A percentile compares a stretch with the other conserved stretches of the same genome.
phyloP scores from a whole-genome alignment of 2,888 invertebrate genomes.

The Andrena chrysosceles region DNA sequence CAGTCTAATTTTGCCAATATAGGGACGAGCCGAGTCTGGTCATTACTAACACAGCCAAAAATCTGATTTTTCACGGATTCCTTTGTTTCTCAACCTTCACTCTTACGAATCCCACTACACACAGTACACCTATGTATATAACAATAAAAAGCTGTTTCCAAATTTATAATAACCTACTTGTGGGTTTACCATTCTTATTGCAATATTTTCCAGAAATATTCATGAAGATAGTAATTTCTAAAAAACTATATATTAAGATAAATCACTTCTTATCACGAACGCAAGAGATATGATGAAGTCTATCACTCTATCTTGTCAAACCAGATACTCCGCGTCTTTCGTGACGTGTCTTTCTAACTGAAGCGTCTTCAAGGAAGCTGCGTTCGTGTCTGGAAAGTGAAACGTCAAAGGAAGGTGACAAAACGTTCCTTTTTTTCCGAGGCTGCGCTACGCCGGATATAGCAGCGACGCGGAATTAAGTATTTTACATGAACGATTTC shows the following conservation, averaged over 20 bases:
- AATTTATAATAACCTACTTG: too few species aligned
- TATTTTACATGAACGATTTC: conserved; percentile 48
- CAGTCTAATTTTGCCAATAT: too few species aligned
- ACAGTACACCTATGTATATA: too few species aligned
- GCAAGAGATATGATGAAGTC: background rate
- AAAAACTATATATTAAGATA: background rate
- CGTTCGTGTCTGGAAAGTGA: conserved; percentile 31
- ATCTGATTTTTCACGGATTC: too few species aligned
- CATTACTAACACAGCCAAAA: too few species aligned
- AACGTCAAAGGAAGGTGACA: conserved; percentile 29
- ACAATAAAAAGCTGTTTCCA: too few species aligned
- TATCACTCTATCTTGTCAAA: background rate
- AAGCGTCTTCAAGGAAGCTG: background rate
- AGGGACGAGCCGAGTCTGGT: too few species aligned
- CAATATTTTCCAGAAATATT: too few species aligned
- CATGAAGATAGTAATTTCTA: too few species aligned
- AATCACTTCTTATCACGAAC: background rate
- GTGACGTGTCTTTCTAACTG: background rate
- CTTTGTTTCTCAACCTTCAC: too few species aligned
- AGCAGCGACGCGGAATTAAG: conserved; percentile 13
- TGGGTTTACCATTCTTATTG: too few species aligned
- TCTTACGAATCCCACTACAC: too few species aligned
- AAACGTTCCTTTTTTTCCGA: background rate
- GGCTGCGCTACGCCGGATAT: conserved; percentile 3
- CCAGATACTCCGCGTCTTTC: background rate